phyloP scores from a whole-genome alignment of 2,797 vertebrate genomes.

The Rhincodon typus region DNA sequence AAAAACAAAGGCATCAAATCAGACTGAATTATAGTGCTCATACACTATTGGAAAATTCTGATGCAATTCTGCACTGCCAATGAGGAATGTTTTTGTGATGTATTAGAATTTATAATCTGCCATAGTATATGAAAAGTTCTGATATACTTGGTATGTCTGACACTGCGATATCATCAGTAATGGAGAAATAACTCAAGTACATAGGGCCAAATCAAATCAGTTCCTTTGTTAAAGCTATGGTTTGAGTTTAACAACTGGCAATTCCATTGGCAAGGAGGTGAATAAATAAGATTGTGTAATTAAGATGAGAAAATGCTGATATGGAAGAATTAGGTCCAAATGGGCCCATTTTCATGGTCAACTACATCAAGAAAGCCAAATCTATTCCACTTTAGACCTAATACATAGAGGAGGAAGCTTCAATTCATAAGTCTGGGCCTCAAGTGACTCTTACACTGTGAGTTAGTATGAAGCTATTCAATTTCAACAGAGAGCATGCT shows the following conservation, averaged over 20 bases:
- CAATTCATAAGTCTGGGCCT: neutral
- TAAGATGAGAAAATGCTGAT: neutral
- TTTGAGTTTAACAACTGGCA: neutral
- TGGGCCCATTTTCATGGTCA: neutral
- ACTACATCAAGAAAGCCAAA: neutral
- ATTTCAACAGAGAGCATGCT: too few species aligned
- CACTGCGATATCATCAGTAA: neutral
- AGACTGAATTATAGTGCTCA: neutral
- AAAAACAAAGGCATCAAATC: neutral
- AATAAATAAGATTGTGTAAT: neutral
- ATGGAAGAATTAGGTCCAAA: neutral
- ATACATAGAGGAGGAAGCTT: neutral
- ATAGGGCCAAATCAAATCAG: neutral
- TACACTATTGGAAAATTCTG: neutral
- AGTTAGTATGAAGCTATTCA: too few species aligned
- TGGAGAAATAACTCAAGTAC: neutral
- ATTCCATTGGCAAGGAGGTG: neutral
- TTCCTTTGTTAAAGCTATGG: neutral
- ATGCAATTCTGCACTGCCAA: neutral
- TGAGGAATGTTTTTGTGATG: neutral
- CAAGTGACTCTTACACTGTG: neutral
- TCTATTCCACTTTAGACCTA: neutral
- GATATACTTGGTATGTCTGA: neutral
- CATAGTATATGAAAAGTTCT: neutral
- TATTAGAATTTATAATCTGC: neutral